These are phyloP conservation scores for Melanotaenia pygmaea DNA, from an alignment of 2,797 vertebrate species.

Conservation along the genomic window DNA sequence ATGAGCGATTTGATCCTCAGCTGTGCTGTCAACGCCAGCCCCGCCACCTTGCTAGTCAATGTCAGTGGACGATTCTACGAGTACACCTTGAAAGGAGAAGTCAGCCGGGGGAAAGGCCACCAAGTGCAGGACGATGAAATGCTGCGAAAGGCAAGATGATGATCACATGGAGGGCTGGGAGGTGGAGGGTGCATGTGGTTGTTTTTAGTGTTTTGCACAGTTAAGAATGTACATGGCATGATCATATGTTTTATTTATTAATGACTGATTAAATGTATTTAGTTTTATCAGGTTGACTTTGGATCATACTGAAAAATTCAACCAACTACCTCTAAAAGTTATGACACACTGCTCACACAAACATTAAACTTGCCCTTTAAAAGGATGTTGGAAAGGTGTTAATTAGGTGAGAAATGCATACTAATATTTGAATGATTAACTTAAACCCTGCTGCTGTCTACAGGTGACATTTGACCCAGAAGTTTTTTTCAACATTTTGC, in stretches of 20 bases:
- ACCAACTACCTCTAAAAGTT: not conserved
- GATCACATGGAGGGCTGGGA: not conserved
- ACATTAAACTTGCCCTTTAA: not conserved
- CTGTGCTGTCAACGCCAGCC: conserved; percentile 91
- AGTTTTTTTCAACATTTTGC: conserved; percentile 98
- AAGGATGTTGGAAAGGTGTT: not conserved
- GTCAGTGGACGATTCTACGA: conserved; percentile 95
- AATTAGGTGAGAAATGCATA: not conserved
- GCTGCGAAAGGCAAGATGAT: conserved; percentile 90
- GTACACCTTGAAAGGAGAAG: conserved; percentile 94
- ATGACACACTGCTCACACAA: not conserved
- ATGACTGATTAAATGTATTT: not conserved
- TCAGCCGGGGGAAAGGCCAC: conserved; percentile 88
- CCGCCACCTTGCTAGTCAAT: conserved; percentile 92
- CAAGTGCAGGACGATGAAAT: conserved; percentile 95
- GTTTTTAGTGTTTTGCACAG: not conserved
- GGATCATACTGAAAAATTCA: not conserved
- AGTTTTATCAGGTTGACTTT: not conserved
- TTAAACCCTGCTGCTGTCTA: conserved; percentile 12
- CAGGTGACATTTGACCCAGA: conserved; percentile 99
- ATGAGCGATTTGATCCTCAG: conserved; percentile 87
- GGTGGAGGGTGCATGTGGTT: not conserved
- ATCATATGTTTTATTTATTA: not conserved
- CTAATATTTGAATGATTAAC: not conserved
- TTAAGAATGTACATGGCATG: not conserved